These are phyloP conservation scores for Drosophila buzzatii DNA, from an alignment of 2,888 invertebrate species.

Conservation along the genomic window DNA sequence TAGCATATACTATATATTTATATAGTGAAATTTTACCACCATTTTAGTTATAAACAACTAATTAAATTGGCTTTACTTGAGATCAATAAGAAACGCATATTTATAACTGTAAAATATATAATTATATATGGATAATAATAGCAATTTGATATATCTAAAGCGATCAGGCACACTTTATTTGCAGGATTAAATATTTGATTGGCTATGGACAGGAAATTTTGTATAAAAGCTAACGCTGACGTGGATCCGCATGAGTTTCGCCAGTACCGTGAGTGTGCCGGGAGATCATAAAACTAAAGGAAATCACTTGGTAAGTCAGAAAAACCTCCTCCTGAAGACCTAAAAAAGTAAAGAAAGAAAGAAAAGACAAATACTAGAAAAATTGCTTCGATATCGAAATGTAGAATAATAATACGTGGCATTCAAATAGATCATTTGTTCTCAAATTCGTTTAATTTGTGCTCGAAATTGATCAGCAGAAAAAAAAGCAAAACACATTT, in stretches of 20 bases:
- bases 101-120: not conserved
- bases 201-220: not conserved
- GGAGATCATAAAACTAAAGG: not conserved
- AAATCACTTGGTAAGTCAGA: conserved; percentile 1
- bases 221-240: not conserved
- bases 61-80: not conserved
- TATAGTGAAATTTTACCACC: too few species aligned
- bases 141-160: not conserved
- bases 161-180: not conserved
- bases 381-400: not conserved
- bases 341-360: fast-evolving
- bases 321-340: too few species aligned
- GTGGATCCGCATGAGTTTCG: not conserved
- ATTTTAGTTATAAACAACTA: not conserved
- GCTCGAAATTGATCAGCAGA: not conserved
- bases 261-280: not conserved
- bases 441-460: not conserved
- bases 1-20: too few species aligned
- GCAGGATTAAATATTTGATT: not conserved
- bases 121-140: not conserved
- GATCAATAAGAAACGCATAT: not conserved
- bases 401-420: not conserved
- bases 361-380: too few species aligned
- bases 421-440: not conserved
- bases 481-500: not conserved